A percentile compares a stretch with the other conserved stretches of the same genome.
Evolutionary conservation across 2,797 vertebrate species (phyloP).

Genomic region (Kryptolebias ocellatus): DNA sequence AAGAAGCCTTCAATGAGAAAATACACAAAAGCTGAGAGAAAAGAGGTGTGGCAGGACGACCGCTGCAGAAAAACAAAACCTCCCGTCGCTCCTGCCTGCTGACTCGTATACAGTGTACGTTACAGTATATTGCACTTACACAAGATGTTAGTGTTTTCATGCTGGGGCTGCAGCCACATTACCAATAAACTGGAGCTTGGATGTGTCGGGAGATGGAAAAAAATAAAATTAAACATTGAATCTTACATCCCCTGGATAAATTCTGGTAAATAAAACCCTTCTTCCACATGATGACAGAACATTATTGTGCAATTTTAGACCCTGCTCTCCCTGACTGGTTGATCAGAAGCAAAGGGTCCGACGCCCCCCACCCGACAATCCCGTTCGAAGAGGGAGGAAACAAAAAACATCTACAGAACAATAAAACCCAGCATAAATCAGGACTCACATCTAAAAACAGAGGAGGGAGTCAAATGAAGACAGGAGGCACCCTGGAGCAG

Average conservation of each 20-base stretch:
- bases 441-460: constrained; percentile 30
- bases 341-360: constrained; percentile 71
- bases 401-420: constrained; percentile 39
- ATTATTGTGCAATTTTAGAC: constrained; percentile 61
- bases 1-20: constrained; percentile 21
- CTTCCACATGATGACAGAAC: constrained; percentile 44
- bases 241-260: constrained; percentile 53
- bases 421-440: constrained; percentile 57
- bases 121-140: constrained; percentile 78
- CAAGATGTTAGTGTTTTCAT: constrained; percentile 72
- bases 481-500: constrained; percentile 58
- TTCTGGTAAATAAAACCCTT: constrained; percentile 64
- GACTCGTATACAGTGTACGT: constrained; percentile 63
- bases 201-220: constrained; percentile 30
- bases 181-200: constrained; percentile 53
- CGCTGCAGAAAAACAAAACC: constrained; percentile 9
- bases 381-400: constrained; percentile 1
- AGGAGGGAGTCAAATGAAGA: constrained; percentile 11
- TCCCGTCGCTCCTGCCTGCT: constrained; percentile 33
- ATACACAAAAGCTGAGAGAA: not conserved
- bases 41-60: constrained; percentile 27
- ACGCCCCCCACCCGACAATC: constrained; percentile 4
- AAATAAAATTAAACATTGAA: constrained; percentile 44
- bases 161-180: constrained; percentile 62
- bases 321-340: constrained; percentile 77